phyloP scores from a whole-genome alignment of 2,797 vertebrate species.

The Buphagus erythrorhynchus region DNA sequence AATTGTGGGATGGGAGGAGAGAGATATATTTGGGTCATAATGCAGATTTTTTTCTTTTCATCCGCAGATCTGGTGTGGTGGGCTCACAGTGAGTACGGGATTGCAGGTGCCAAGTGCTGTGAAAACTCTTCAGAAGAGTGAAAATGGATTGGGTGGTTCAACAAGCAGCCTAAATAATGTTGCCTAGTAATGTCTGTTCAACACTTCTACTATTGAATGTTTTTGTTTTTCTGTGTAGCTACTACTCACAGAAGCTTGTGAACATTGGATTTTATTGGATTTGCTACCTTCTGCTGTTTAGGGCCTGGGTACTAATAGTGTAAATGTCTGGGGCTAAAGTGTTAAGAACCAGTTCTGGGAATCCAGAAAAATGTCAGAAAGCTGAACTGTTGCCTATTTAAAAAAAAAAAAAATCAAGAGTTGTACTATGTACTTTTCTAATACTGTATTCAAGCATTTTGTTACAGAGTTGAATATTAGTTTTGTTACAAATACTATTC shows the following conservation, averaged over 20 bases:
- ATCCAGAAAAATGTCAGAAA: slow-evolving; percentile 14
- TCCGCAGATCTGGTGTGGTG: slow-evolving; percentile 91
- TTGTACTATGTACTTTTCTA: slow-evolving; percentile 48
- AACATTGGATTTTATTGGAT: slow-evolving; percentile 47
- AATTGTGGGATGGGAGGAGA: not conserved
- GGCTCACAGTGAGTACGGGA: slow-evolving; percentile 86
- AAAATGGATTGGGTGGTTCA: slow-evolving; percentile 82
- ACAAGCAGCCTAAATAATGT: slow-evolving; percentile 81
- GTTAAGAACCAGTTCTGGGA: slow-evolving; percentile 23
- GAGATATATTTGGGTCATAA: not conserved
- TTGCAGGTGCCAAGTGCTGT: slow-evolving; percentile 92
- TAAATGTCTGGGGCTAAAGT: slow-evolving; percentile 20
- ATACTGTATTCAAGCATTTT: slow-evolving; percentile 56
- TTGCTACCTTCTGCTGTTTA: slow-evolving; percentile 55
- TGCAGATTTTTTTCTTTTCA: not conserved
- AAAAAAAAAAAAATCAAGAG: not conserved
- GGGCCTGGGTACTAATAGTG: slow-evolving; percentile 23
- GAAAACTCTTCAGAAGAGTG: slow-evolving; percentile 84
- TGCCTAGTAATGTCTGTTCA: slow-evolving; percentile 64
- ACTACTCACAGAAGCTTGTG: slow-evolving; percentile 49
- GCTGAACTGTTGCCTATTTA: not conserved
- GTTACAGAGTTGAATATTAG: slow-evolving; percentile 15
- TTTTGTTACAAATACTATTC: slow-evolving; percentile 19
- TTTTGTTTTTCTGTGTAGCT: slow-evolving; percentile 50
- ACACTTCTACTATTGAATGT: not conserved